Percentiles rank a stretch among this genome's conserved stretches.
Evolutionary conservation across 2,797 vertebrate species (phyloP).

Genomic region (Apogon talboti): DNA sequence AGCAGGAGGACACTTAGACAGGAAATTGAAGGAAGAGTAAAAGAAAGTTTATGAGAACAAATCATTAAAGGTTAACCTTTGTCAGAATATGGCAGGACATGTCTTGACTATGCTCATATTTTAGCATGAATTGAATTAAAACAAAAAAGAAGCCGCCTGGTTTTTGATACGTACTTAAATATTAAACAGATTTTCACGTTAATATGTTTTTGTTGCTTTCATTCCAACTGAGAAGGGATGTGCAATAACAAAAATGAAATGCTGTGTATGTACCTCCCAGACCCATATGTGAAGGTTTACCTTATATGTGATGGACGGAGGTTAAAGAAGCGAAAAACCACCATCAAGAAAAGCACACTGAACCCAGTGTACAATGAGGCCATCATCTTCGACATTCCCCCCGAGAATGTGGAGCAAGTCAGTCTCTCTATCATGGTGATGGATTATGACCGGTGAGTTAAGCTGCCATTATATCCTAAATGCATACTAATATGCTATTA

Average conservation of each 20-base stretch:
- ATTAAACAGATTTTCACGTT: background rate
- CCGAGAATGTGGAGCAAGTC: constrained; percentile 98
- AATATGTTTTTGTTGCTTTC: background rate
- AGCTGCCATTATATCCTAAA: background rate
- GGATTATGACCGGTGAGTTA: constrained; percentile 95
- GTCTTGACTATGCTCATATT: background rate
- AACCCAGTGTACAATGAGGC: constrained; percentile 97
- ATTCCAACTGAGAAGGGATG: background rate
- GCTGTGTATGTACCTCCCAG: constrained; percentile 70
- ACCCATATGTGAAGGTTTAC: constrained; percentile 98
- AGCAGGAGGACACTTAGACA: constrained; percentile 35
- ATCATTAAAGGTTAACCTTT: background rate
- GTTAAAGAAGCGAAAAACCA: constrained; percentile 96
- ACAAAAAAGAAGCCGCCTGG: too few relatives aligned
- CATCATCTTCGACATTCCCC: constrained; percentile 98
- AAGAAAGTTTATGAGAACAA: background rate
- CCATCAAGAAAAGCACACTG: constrained; percentile 95
- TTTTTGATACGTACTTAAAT: background rate
- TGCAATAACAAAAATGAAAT: background rate
- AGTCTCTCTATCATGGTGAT: constrained; percentile 96
- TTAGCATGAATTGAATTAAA: background rate
- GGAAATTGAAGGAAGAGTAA: constrained; percentile 1
- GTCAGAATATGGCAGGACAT: background rate
- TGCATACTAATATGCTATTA: background rate
- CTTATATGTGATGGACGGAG: constrained; percentile 94